These are phyloP conservation scores for Ornithoptera priamus DNA, from an alignment of 2,888 invertebrate genomes.

Conservation along the genomic window DNA sequence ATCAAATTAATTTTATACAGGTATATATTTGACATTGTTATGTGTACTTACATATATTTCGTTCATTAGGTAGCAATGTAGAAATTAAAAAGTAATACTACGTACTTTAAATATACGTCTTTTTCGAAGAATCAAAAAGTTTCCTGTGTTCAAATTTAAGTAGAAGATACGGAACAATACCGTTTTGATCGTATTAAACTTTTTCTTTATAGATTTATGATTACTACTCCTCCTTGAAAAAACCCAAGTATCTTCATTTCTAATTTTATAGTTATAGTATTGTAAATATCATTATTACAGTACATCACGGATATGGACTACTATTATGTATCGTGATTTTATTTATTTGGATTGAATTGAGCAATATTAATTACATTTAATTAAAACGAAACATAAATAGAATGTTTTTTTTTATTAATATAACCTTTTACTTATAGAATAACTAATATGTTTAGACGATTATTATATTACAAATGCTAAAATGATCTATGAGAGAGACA, in stretches of 20 bases:
- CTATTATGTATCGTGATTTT: slow-evolving; percentile 53
- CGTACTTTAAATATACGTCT: neutral
- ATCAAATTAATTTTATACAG: slow-evolving; percentile 36
- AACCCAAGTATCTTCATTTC: neutral
- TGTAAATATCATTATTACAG: slow-evolving; percentile 64
- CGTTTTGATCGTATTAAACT: neutral
- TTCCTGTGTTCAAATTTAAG: neutral
- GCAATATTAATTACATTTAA: slow-evolving; percentile 75
- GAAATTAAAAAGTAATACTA: neutral
- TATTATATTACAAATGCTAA: neutral
- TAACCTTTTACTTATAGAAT: neutral
- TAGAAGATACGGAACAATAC: neutral
- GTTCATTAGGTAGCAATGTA: neutral
- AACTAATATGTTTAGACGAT: neutral
- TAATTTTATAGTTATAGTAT: slow-evolving; percentile 1
- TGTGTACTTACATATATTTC: neutral
- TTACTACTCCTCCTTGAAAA: neutral
- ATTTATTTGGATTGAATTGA: slow-evolving; percentile 76
- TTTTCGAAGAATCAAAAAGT: neutral
- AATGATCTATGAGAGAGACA: slow-evolving; percentile 34
- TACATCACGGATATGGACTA: slow-evolving; percentile 54
- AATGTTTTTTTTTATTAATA: slow-evolving; percentile 7
- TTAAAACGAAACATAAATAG: slow-evolving; percentile 67
- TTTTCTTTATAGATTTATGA: neutral
- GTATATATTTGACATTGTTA: slow-evolving; percentile 8